Evolutionary conservation across 2,888 invertebrate genomes (phyloP).

Genomic region (Plagodis dolabraria): DNA sequence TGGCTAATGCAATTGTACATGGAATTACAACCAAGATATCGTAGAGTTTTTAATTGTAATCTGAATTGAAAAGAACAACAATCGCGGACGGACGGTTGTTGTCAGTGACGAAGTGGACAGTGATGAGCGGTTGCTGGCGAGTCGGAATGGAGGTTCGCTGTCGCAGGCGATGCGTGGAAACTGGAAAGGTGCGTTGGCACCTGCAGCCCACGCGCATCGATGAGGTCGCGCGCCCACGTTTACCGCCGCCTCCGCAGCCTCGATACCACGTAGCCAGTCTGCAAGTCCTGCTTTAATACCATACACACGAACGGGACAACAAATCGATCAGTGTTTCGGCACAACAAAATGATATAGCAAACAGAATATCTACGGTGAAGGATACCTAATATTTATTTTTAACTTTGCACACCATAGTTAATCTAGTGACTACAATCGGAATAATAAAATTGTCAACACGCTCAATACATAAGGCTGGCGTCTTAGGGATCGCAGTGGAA

Average conservation of each 20-base stretch:
- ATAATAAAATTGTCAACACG: too few relatives aligned
- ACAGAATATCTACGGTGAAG: constrained; percentile 18
- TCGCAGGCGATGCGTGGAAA: constrained; percentile 59
- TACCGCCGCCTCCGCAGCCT: constrained; percentile 48
- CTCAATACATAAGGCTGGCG: too few relatives aligned
- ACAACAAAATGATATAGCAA: constrained; percentile 34
- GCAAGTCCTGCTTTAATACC: constrained; percentile 24
- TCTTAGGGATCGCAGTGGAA: too few relatives aligned
- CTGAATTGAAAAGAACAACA: constrained; percentile 38
- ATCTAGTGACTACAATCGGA: not conserved
- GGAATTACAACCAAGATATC: constrained; percentile 20
- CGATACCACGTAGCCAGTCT: constrained; percentile 32
- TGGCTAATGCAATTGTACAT: constrained; percentile 18
- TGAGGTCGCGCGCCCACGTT: constrained; percentile 73
- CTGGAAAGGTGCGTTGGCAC: constrained; percentile 80
- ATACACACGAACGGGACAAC: constrained; percentile 38
- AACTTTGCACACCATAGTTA: constrained; percentile 1
- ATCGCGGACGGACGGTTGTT: constrained; percentile 46
- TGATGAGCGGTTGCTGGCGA: constrained; percentile 25
- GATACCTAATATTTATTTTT: constrained; percentile 24
- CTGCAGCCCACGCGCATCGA: constrained; percentile 72
- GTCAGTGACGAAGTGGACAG: constrained; percentile 44
- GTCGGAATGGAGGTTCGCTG: constrained; percentile 44
- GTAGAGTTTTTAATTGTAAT: constrained; percentile 24
- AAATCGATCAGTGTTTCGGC: constrained; percentile 35